phyloP scores from a whole-genome alignment of 2,797 vertebrate species.

The Basileuterus tristriatus region DNA sequence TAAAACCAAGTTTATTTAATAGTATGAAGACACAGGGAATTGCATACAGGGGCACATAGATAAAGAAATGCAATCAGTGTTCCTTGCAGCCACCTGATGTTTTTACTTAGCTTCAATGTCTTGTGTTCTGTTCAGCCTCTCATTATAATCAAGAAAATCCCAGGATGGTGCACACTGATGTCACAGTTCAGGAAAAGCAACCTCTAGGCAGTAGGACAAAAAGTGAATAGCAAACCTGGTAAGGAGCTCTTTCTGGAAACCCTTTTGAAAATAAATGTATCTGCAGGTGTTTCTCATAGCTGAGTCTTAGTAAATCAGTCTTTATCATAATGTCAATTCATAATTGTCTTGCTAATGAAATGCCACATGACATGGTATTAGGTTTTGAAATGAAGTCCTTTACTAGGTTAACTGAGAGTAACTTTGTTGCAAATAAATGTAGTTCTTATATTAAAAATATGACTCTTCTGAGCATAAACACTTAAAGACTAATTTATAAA shows the following conservation, averaged over 20 bases:
- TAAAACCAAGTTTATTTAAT: background rate
- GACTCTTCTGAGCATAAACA: background rate
- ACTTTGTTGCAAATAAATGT: background rate
- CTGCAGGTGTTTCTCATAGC: background rate
- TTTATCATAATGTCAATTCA: slow-evolving; percentile 15
- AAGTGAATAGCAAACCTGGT: background rate
- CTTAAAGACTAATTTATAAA: background rate
- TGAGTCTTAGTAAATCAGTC: slow-evolving; percentile 11
- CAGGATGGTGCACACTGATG: background rate
- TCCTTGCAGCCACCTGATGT: background rate
- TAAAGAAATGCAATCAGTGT: background rate
- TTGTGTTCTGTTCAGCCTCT: background rate
- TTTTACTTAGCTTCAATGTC: background rate
- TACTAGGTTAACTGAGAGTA: background rate
- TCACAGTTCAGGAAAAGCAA: background rate
- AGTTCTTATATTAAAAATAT: background rate
- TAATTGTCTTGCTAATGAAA: slow-evolving; percentile 6
- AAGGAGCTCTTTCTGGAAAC: background rate
- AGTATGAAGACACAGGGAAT: background rate
- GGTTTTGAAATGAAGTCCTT: background rate
- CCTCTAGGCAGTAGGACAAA: background rate
- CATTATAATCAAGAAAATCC: background rate
- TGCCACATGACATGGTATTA: background rate
- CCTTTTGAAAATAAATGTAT: background rate
- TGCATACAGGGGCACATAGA: background rate